Conservation (phyloP, 2,113 vertebrate species). For the Callorhinus ursinus region DNA sequence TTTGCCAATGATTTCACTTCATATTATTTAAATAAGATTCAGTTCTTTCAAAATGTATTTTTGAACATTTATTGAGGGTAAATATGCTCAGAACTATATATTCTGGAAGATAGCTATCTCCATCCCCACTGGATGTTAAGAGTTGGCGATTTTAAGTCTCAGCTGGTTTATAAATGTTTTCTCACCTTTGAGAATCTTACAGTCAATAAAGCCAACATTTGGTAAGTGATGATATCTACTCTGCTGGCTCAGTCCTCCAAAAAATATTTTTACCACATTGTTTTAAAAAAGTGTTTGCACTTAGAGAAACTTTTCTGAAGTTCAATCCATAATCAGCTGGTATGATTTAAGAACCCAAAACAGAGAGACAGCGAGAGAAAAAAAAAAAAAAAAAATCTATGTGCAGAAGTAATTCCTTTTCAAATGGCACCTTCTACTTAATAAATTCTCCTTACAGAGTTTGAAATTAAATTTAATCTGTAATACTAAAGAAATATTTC, state of each 20-base stretch:
- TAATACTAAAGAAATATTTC: conserved; percentile 50
- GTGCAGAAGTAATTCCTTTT: conserved; percentile 10
- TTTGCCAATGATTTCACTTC: not conserved
- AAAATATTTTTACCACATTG: not conserved
- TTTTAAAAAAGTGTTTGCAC: not conserved
- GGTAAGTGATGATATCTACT: not conserved
- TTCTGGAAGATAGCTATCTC: not conserved
- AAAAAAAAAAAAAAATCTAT: not conserved
- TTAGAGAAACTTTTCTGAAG: conserved; percentile 13
- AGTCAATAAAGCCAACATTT: not conserved
- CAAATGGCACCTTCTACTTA: conserved; percentile 4
- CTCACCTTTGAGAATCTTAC: not conserved
- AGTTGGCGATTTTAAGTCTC: not conserved
- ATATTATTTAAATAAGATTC: not conserved
- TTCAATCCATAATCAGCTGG: not conserved
- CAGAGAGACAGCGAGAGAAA: too few relatives aligned
- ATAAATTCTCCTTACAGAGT: conserved; percentile 39
- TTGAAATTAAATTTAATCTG: conserved; percentile 63
- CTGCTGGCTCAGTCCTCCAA: not conserved
- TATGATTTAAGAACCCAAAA: not conserved
- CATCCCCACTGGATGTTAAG: not conserved
- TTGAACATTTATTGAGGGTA: not conserved
- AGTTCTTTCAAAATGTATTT: not conserved
- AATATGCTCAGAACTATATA: not conserved
- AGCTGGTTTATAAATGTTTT: not conserved